phyloP scores from a whole-genome alignment of 2,797 vertebrate genomes.

The Rhinoraja longicauda region DNA sequence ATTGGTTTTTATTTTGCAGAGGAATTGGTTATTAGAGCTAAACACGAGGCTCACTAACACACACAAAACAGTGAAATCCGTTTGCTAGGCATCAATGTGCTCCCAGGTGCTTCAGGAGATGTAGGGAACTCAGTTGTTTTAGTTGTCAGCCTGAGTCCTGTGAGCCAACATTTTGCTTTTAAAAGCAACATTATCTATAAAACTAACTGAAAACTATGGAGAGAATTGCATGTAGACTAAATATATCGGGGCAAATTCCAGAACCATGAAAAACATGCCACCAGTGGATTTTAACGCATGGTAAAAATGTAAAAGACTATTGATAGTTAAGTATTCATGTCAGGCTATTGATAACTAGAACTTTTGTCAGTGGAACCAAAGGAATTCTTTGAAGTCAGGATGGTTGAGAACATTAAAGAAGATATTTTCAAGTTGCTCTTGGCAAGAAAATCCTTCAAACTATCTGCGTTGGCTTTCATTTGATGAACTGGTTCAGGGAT shows the following conservation, averaged over 20 bases:
- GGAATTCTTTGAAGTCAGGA: neutral
- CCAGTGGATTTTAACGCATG: slow-evolving; percentile 10
- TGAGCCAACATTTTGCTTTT: neutral
- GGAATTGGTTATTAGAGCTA: too few species aligned
- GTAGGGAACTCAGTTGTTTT: neutral
- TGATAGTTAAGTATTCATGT: slow-evolving; percentile 21
- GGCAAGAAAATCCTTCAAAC: slow-evolving; percentile 20
- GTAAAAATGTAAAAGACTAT: slow-evolving; percentile 29
- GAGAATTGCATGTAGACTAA: neutral
- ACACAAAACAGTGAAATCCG: too few species aligned
- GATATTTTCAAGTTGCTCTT: slow-evolving; percentile 6
- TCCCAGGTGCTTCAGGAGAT: neutral
- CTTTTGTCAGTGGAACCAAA: neutral
- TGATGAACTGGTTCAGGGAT: neutral
- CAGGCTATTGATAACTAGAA: slow-evolving; percentile 23
- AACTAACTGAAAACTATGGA: neutral
- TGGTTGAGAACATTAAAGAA: neutral
- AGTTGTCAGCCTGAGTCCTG: neutral
- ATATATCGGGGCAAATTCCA: slow-evolving; percentile 21
- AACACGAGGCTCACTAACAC: too few species aligned
- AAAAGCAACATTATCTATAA: neutral
- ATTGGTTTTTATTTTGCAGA: too few species aligned
- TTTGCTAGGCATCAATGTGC: neutral
- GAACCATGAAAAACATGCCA: slow-evolving; percentile 5
- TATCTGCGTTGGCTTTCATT: neutral